Conservation (phyloP, 2,888 invertebrate species). For the Epinotia bilunana region DNA sequence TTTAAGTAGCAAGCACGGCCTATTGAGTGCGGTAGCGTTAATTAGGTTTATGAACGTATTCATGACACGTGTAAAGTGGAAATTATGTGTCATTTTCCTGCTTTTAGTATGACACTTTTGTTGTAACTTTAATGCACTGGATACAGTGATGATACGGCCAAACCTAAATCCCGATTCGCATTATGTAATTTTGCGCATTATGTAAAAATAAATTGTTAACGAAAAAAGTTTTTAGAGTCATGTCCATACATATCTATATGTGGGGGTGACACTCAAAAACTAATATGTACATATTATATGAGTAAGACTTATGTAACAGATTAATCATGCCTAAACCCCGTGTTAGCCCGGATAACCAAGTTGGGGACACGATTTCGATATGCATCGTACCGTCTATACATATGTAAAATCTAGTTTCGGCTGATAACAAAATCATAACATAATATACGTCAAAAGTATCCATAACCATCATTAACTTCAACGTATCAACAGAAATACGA, state of each 20-base stretch:
- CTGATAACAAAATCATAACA: neutral
- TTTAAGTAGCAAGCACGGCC: slow-evolving; percentile 45
- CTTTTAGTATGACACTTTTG: neutral
- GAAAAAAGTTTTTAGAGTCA: too few species aligned
- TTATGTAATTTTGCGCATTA: too few species aligned
- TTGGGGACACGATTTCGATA: too few species aligned
- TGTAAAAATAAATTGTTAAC: too few species aligned
- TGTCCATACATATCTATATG: too few species aligned
- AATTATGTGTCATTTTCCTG: neutral
- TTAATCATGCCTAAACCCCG: too few species aligned
- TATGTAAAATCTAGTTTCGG: neutral
- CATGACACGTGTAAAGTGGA: neutral
- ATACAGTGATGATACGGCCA: neutral
- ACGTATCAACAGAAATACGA: neutral
- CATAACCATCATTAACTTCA: neutral
- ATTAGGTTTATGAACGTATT: neutral
- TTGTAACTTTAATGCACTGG: neutral
- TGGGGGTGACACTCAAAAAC: too few species aligned
- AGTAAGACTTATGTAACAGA: too few species aligned
- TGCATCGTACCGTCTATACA: too few species aligned
- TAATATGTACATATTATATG: too few species aligned
- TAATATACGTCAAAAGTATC: neutral
- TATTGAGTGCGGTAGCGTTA: neutral
- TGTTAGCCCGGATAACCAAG: too few species aligned
- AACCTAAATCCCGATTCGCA: too few species aligned